Evolutionary conservation across 2,888 invertebrate species (phyloP).

Genomic region (Chalcosyrphus nemorum): DNA sequence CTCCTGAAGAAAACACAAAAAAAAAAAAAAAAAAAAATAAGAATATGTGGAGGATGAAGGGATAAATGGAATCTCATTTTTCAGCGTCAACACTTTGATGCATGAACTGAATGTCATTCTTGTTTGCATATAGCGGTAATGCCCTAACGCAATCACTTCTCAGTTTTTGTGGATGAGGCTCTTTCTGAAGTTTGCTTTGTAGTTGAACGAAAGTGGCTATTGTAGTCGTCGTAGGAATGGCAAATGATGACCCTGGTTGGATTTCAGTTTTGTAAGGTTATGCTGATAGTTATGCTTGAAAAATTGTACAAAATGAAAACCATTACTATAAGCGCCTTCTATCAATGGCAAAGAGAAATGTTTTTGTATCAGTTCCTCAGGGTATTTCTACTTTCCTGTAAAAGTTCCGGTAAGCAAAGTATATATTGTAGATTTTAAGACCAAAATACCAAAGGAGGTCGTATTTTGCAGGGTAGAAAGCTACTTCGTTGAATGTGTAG

Average conservation of each 20-base stretch:
- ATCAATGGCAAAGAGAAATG: too few relatives aligned
- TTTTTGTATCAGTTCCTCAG: too few relatives aligned
- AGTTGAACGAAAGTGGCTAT: not conserved
- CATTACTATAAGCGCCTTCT: too few relatives aligned
- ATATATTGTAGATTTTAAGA: too few relatives aligned
- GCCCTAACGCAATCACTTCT: conserved; percentile 34
- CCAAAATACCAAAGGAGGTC: too few relatives aligned
- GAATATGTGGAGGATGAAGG: conserved; percentile 13
- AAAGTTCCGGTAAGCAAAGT: too few relatives aligned
- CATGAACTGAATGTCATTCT: conserved; percentile 44
- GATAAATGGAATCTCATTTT: conserved; percentile 66
- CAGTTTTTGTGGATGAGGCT: not conserved
- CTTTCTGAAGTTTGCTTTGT: not conserved
- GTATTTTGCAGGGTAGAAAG: too few relatives aligned
- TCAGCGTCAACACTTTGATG: conserved; percentile 59
- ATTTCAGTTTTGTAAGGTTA: too few relatives aligned
- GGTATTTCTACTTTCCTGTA: too few relatives aligned
- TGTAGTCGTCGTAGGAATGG: not conserved
- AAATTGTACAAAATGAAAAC: too few relatives aligned
- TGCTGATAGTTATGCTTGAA: too few relatives aligned
- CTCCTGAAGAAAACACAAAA: not conserved
- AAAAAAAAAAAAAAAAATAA: not conserved
- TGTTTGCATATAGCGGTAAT: conserved; percentile 41
- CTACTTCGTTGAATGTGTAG: too few relatives aligned
- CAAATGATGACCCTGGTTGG: conserved; percentile 7